Base-by-base conservation (phyloP, 2,888 invertebrate species). In the Rhamphomyia laevipes region DNA sequence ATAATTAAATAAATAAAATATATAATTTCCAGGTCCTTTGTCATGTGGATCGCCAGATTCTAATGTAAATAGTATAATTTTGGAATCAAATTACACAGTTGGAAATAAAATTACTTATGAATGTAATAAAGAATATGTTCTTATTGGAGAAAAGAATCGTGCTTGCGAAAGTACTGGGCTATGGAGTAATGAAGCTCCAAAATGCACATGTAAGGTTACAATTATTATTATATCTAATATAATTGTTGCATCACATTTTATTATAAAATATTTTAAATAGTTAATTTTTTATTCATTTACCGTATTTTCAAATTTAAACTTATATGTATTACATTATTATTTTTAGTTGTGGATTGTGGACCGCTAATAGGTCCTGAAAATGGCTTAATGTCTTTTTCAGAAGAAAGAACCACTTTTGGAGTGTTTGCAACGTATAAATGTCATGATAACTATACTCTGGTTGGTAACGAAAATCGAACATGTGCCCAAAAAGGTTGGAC, bases 21-120 rank as follows among this genome's bases (percentile, higher is more conserved):
- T n/a, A n/a, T n/a, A n/a, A n/a, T n/a, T n/a, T n/a, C n/a, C n/a
- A 90, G 90, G 81, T 55, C 90, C 91, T 1, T 78, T 86, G 4
- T 78, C 82, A 0, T 93, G 93, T 62, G 92, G 93, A 13, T 90
- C 88, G 62, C 92, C 93, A 0, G 90, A 92, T 61, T 84, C 86
- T 58, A 73, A 80, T 43, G 75, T 84, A 56, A 91, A 92, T 64
- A 90, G 90, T 1, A 90, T 90, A 0, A 80, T 91, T 46, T 70
- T 75, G 47, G 87, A 86, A 1, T 76, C 72, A 55, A 79, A 80
- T 62, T 81, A 78, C 62, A 73, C 73, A 2, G 75, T 87, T n/a
- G 86, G 85, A 9, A 77, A 82, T 1, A 68, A 67, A 17, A 86
- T 91, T 57, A 73, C 74, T 43, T 92, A 92, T 69, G 71, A 72